Conservation (phyloP, 2,888 invertebrate species). For the Hetaerina titia region DNA sequence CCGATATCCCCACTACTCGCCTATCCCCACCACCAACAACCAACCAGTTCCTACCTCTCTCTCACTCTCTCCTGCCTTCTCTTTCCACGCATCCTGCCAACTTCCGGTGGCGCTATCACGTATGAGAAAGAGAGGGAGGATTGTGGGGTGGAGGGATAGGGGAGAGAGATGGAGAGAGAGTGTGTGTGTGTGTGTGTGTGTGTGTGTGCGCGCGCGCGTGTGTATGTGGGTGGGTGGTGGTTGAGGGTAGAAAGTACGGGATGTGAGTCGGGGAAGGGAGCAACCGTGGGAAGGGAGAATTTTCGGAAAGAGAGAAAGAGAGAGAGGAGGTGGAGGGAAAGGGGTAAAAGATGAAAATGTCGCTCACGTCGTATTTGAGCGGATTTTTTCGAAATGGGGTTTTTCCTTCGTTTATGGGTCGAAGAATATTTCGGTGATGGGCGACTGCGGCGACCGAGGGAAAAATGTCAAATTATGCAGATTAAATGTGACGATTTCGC, state of each 20-base stretch:
- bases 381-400: constrained; percentile 29
- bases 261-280: not conserved
- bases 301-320: not conserved
- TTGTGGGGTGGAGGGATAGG: not conserved
- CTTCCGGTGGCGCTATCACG: not conserved
- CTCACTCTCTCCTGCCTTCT: not conserved
- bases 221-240: not conserved
- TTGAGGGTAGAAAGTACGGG: not conserved
- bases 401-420: constrained; percentile 45
- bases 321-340: not conserved
- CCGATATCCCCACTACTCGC: not conserved
- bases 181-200: not conserved
- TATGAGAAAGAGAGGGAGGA: not conserved
- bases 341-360: not conserved
- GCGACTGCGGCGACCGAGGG: not conserved
- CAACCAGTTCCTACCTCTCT: not conserved
- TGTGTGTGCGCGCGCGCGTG: not conserved
- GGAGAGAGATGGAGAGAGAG: not conserved
- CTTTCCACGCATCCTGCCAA: not conserved
- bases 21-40: not conserved
- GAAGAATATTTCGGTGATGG: constrained; percentile 12
- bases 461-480: constrained; percentile 27
- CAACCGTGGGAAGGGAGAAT: not conserved
- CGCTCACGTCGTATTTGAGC: constrained; percentile 25
- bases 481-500: constrained; percentile 27